These are phyloP conservation scores for Tachypleus tridentatus DNA, from an alignment of 1,140 invertebrate species.

Conservation along the genomic window DNA sequence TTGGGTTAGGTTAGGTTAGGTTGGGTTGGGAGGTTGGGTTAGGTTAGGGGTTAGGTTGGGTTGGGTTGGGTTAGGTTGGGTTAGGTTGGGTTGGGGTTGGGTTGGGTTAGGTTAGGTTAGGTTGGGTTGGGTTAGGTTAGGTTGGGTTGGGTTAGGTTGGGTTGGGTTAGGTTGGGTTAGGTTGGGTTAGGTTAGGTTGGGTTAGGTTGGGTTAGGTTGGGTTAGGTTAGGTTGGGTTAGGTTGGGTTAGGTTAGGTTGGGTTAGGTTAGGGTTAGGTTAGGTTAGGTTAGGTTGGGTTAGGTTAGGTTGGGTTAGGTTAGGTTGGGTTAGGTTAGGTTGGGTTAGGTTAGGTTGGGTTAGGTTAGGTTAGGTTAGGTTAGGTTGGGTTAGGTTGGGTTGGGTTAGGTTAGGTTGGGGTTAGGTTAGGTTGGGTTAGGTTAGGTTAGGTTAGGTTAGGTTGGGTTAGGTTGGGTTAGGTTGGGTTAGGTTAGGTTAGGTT, in stretches of 20 bases:
- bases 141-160: constrained; percentile 22
- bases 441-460: constrained; percentile 26
- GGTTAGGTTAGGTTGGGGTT: constrained; percentile 20
- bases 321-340: constrained; percentile 26
- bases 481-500: constrained; percentile 27
- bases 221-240: constrained; percentile 20
- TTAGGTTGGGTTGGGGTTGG: constrained; percentile 23
- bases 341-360: constrained; percentile 22
- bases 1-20: constrained; percentile 26
- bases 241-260: constrained; percentile 16
- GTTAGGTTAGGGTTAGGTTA: constrained; percentile 24
- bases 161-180: constrained; percentile 16
- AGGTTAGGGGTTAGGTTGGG: constrained; percentile 15
- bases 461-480: constrained; percentile 24
- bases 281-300: constrained; percentile 21
- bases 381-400: constrained; percentile 17
- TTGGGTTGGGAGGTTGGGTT: constrained; percentile 23
- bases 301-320: constrained; percentile 23
- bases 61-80: constrained; percentile 14
- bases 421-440: constrained; percentile 20
- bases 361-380: constrained; percentile 22
- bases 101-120: constrained; percentile 21
- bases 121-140: constrained; percentile 19
- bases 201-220: constrained; percentile 22
- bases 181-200: constrained; percentile 21